Base-by-base conservation (phyloP, 2,888 invertebrate species). In the Drosophila seclusa region DNA sequence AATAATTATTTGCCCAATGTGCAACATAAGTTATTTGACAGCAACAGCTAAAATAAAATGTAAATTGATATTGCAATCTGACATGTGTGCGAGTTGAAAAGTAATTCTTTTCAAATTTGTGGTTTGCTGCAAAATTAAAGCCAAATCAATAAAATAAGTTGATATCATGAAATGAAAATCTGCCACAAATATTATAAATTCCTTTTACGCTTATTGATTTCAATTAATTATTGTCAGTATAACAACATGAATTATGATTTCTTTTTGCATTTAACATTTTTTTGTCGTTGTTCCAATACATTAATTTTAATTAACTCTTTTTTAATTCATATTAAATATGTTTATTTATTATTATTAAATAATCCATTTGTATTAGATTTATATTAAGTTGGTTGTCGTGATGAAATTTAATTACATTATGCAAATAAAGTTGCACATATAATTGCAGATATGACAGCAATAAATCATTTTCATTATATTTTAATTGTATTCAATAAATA, bases 1-100 rank as follows among this genome's bases (percentile, higher is more conserved):
- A 85, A 74, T 76, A 85, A 82, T 72, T 73, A 80, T 83, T 78
- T 78, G 72, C 40, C 21, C 61, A 62, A 75, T 58, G 59, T 62
- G 32, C 68, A 64, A 71, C 70, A 82, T 80, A 78, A 80, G 59
- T 85, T 73, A 70, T 72, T 49, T 68, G 60, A 50, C 70, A 60
- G 69, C 62, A 48, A 42, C 50, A 60, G 27, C 49, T n/a, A 34
- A 49, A 54, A 27, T 27, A 31, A 52, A 29, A 45, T 18, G 6
- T 29, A 45, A 55, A 62, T 52, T 71, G 32, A 59, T 40, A 68
- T 54, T 45, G 48, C 21, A 34, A 31, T 68, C 52, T 53, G 50
- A 24, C 16, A 38, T 53, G 50, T 27, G 50, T 40, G 55, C 40
- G 18, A 27, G 21, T 55, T 40, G n/a, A 49, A 49, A 49, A 34